Percentiles rank a stretch among this genome's conserved stretches.
These are phyloP conservation scores for Bombyx huttoni DNA, from an alignment of 2,888 invertebrate species.

Conservation along the genomic window DNA sequence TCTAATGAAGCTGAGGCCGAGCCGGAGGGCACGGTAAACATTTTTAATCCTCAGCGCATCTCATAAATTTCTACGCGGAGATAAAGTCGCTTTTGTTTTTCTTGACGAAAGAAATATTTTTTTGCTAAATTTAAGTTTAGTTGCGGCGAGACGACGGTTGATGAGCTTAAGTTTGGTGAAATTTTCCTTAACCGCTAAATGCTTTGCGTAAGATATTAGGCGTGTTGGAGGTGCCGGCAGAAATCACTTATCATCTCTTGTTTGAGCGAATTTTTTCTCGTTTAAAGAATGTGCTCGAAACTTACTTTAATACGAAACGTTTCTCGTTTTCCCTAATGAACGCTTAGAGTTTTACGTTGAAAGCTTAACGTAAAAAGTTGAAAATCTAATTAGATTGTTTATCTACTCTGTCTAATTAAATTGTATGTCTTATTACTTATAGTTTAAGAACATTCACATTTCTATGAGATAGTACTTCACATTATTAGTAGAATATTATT, in stretches of 20 bases:
- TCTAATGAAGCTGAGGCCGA: conserved; percentile 53
- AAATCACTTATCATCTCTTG: neutral
- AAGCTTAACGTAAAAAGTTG: neutral
- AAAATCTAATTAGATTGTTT: no score
- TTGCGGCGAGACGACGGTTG: conserved; percentile 28
- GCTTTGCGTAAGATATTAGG: conserved; percentile 11
- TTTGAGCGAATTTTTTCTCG: neutral
- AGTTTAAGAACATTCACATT: no score
- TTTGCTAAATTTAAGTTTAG: conserved; percentile 50
- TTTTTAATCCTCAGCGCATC: conserved; percentile 67
- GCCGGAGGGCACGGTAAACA: conserved; percentile 62
- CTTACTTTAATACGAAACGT: neutral
- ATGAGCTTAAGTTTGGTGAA: conserved; percentile 2
- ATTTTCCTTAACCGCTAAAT: neutral
- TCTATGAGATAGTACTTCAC: no score
- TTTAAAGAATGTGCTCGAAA: neutral
- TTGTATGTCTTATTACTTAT: no score
- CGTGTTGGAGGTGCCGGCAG: conserved; percentile 5
- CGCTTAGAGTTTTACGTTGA: neutral
- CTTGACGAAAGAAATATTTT: conserved; percentile 54
- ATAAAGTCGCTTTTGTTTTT: conserved; percentile 62
- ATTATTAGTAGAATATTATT: no score
- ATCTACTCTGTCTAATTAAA: no score
- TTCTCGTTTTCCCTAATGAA: neutral
- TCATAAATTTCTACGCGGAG: conserved; percentile 61